Conservation (phyloP, 2,888 invertebrate genomes). For the Melieria picta region DNA sequence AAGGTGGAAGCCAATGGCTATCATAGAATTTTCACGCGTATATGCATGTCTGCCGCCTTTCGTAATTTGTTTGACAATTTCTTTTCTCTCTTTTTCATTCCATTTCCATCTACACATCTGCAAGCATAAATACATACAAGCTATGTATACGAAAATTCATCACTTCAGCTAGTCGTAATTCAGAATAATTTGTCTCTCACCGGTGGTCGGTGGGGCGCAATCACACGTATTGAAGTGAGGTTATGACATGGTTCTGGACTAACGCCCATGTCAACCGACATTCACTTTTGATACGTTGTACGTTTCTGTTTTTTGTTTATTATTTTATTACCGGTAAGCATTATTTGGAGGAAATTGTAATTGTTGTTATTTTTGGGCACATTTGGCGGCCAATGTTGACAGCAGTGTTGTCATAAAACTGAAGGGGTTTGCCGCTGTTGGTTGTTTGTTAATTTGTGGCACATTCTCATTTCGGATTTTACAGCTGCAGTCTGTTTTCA, state of each 20-base stretch:
- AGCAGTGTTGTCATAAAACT: no score
- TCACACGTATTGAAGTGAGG: background rate
- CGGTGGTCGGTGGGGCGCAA: no score
- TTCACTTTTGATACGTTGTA: no score
- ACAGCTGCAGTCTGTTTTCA: background rate
- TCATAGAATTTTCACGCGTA: background rate
- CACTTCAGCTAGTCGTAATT: no score
- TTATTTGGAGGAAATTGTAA: conserved; percentile 52
- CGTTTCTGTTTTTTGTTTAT: conserved; percentile 26
- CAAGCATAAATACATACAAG: no score
- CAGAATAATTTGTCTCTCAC: no score
- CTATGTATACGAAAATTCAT: no score
- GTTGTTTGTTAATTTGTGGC: background rate
- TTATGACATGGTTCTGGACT: conserved; percentile 51
- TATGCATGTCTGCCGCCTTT: background rate
- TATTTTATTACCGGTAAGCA: conserved; percentile 5
- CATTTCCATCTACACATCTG: no score
- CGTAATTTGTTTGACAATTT: background rate
- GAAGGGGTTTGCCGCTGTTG: conserved; percentile 6
- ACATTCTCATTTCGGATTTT: background rate
- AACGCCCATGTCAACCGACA: conserved; percentile 43
- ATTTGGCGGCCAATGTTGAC: background rate
- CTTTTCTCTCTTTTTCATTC: no score
- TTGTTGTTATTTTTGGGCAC: conserved; percentile 42
- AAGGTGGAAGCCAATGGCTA: conserved; percentile 37